Evolutionary conservation across 2,888 invertebrate genomes (phyloP).

Genomic region (Dryococelus australis): DNA sequence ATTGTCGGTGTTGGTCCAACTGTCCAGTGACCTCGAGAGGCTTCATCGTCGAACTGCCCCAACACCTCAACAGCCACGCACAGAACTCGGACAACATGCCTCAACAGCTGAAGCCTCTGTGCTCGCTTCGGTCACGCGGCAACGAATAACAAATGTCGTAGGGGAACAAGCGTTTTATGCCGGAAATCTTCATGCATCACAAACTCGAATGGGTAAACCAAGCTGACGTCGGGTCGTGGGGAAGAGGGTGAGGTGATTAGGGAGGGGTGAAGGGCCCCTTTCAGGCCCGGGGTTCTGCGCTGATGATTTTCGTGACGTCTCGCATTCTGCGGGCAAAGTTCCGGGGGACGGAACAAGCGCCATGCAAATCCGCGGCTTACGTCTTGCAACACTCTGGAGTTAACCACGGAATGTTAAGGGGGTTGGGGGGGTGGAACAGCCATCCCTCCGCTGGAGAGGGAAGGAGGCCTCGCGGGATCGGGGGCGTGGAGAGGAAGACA

Average conservation of each 20-base stretch:
- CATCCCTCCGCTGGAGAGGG: neutral
- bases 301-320: constrained; percentile 16
- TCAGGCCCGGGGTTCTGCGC: neutral
- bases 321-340: constrained; percentile 1
- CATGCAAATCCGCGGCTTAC: constrained; percentile 11
- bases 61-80: no score
- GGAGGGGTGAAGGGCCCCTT: neutral
- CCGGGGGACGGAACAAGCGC: constrained; percentile 10
- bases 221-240: neutral
- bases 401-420: neutral
- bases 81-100: no score
- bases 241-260: neutral
- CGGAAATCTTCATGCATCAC: neutral
- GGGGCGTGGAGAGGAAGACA: neutral
- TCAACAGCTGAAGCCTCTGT: no score
- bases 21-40: neutral
- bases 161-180: neutral
- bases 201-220: neutral
- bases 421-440: neutral
- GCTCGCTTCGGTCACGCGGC: no score
- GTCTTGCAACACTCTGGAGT: neutral
- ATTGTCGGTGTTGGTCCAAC: constrained; percentile 35
- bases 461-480: neutral
- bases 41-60: no score
- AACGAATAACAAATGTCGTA: neutral